Evolutionary conservation across 2,888 invertebrate genomes (phyloP), one percentile per base, ranked within the genome.

Genomic region (Ceramica pisi): DNA sequence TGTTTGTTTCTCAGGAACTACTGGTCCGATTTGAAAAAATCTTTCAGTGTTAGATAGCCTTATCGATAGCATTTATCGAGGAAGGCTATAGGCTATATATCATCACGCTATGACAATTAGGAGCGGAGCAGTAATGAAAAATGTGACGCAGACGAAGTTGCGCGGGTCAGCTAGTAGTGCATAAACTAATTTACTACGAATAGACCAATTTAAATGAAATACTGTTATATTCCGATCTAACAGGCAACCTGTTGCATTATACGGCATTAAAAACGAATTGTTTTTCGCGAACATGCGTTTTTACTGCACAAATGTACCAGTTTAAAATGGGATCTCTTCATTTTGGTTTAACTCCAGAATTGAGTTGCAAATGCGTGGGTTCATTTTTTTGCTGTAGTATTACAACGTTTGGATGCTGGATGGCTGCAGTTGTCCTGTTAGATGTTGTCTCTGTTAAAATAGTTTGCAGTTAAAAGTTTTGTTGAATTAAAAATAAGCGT

Each of bases 161-260:
- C n/a, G n/a, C n/a, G n/a, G n/a, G n/a, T n/a, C n/a, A n/a, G n/a
- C n/a, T n/a, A n/a, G n/a, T 19, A 46, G 46, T 46, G 26, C 38
- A 51, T 53, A 19, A 41, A 51, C 44, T 51, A 9, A 71, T 71
- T 79, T 77, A 2, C 65, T 68, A 67, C 50, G 46, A 71, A 78
- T 68, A 59, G 67, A n/a, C 19, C 66, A 82, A 65, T 78, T 78
- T 82, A 57, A 65, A 71, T 80, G 59, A 77, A 77, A 82, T 53
- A 77, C 21, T 48, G 50, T 26, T 44, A 51, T 44, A 55, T 19
- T 41, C 10, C 38, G 41, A 62, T 55, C 64, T 55, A 68, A 63
- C 57, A 16, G 23, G 51, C 72, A 12, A 82, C 82, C 68, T 80
- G 79, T 80, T 80, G 79, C 72, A 66, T 46, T 63, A 38, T 12